phyloP scores from a whole-genome alignment of 2,888 invertebrate genomes.

The Pseudeuparius sepicola region DNA sequence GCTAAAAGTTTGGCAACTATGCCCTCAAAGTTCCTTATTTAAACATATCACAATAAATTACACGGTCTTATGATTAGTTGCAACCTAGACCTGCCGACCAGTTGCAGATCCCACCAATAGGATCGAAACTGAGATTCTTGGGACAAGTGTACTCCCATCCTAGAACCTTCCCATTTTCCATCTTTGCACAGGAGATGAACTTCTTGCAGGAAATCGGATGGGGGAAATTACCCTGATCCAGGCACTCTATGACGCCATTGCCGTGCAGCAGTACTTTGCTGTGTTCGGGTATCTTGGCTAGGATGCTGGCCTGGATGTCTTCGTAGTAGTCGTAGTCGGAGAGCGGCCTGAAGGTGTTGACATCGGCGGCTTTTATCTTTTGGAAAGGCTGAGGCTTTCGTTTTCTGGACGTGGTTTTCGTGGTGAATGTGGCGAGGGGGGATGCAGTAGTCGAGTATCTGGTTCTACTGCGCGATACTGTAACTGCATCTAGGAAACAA shows the following conservation, averaged over 20 bases:
- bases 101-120: slow-evolving; percentile 83
- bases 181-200: slow-evolving; percentile 81
- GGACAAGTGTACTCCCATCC: slow-evolving; percentile 89
- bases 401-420: slow-evolving; percentile 15
- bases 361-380: slow-evolving; percentile 29
- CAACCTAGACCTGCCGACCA: slow-evolving; percentile 78
- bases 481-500: not conserved
- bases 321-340: slow-evolving; percentile 58
- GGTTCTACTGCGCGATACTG: slow-evolving; percentile 10
- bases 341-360: slow-evolving; percentile 20
- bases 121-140: slow-evolving; percentile 76
- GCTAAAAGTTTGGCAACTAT: too few relatives aligned
- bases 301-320: slow-evolving; percentile 48
- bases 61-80: slow-evolving; percentile 17
- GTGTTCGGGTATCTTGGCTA: slow-evolving; percentile 41
- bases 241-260: slow-evolving; percentile 70
- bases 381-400: slow-evolving; percentile 29
- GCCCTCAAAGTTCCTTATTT: too few relatives aligned
- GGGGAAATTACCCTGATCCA: slow-evolving; percentile 85
- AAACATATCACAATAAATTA: too few relatives aligned
- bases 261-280: slow-evolving; percentile 53
- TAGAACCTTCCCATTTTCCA: slow-evolving; percentile 65
- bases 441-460: slow-evolving; percentile 19
- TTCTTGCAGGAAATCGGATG: slow-evolving; percentile 85
- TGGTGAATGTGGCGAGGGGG: slow-evolving; percentile 17